Conservation (phyloP, 2,888 invertebrate genomes). For the Tenthredo notha region DNA sequence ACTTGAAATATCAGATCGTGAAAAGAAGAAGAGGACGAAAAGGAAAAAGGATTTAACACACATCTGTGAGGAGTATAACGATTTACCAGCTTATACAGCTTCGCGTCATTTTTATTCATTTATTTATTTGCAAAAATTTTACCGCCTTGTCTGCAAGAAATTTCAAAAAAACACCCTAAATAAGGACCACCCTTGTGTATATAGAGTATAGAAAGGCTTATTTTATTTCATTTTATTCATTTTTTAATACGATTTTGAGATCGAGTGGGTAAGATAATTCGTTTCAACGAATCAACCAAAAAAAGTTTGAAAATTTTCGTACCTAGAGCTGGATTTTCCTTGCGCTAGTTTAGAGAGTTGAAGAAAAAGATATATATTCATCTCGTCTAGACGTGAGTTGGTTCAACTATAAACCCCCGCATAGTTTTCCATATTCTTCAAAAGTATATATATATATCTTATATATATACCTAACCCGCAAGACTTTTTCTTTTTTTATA, state of each 20-base stretch:
- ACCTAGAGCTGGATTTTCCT: background rate
- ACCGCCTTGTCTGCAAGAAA: too few relatives aligned
- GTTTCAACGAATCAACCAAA: background rate
- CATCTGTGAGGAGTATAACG: background rate
- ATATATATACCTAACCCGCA: background rate
- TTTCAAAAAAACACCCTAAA: too few relatives aligned
- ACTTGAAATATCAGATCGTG: slow-evolving; percentile 4
- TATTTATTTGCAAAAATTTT: background rate
- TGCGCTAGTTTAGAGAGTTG: slow-evolving; percentile 7
- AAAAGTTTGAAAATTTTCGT: background rate
- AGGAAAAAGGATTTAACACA: background rate
- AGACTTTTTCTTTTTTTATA: background rate
- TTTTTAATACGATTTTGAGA: too few relatives aligned
- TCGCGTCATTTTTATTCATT: background rate
- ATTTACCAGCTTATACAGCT: background rate
- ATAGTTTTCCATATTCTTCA: background rate
- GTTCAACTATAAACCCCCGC: slow-evolving; percentile 33
- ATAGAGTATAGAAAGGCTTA: too few relatives aligned
- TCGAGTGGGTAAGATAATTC: background rate
- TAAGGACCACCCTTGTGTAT: too few relatives aligned
- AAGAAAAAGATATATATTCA: slow-evolving; percentile 45
- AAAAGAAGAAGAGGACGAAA: background rate
- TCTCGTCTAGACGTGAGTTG: slow-evolving; percentile 47
- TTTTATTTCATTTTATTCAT: too few relatives aligned
- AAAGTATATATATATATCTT: background rate